phyloP scores from a whole-genome alignment of 2,888 invertebrate genomes.

The Drosophila demipolita region DNA sequence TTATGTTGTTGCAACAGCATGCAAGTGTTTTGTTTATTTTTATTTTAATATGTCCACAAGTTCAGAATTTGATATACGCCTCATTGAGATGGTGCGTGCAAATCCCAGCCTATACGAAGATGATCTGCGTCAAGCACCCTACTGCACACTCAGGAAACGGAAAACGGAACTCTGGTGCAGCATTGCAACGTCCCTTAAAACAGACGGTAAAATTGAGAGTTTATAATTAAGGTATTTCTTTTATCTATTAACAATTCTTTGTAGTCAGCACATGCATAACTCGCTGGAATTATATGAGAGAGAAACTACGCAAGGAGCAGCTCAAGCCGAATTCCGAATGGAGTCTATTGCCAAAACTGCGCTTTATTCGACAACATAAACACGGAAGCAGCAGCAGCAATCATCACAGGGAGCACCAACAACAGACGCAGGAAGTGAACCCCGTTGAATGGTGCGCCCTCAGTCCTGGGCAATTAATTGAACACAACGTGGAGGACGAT shows the following conservation, averaged over 20 bases:
- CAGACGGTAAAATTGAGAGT: constrained; percentile 66
- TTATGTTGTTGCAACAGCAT: constrained; percentile 39
- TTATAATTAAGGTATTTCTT: background rate
- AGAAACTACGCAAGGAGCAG: constrained; percentile 68
- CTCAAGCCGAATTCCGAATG: constrained; percentile 64
- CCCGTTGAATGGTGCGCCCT: constrained; percentile 34
- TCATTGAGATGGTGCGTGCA: constrained; percentile 73
- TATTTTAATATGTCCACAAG: constrained; percentile 27
- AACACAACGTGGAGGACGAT: constrained; percentile 62
- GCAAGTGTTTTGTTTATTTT: constrained; percentile 17
- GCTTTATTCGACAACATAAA: constrained; percentile 53
- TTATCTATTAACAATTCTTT: background rate
- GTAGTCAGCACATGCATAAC: constrained; percentile 70
- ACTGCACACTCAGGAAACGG: constrained; percentile 62
- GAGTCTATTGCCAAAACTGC: constrained; percentile 66
- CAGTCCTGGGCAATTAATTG: constrained; percentile 60
- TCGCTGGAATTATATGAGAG: constrained; percentile 75
- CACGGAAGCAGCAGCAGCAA: constrained; percentile 32
- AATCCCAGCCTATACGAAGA: constrained; percentile 75
- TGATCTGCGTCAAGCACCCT: constrained; percentile 69
- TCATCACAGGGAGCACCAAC: constrained; percentile 42
- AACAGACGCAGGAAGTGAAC: constrained; percentile 6
- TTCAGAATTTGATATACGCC: constrained; percentile 62
- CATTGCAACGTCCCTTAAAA: constrained; percentile 71
- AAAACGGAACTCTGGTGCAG: constrained; percentile 77